These are phyloP conservation scores for Prionailurus bengalensis DNA, from an alignment of 2,113 vertebrate genomes.

Conservation along the genomic window DNA sequence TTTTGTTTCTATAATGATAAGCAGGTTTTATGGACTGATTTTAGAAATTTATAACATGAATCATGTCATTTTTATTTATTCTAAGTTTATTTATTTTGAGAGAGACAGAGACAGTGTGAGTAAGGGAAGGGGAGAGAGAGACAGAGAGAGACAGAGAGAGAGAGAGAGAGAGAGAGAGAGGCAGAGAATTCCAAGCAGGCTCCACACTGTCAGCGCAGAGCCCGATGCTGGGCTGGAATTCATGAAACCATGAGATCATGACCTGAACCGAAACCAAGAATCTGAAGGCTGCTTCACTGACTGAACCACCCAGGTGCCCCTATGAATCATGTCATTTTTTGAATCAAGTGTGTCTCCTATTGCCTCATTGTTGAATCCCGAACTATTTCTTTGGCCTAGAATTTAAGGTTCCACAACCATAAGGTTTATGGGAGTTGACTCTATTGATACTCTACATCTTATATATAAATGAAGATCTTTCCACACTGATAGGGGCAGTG, in stretches of 20 bases:
- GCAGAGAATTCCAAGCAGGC: too few species aligned
- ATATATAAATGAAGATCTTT: neutral
- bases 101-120: too few species aligned
- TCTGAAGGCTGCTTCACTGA: too few species aligned
- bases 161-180: too few species aligned
- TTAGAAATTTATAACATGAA: neutral
- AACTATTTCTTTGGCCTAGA: neutral
- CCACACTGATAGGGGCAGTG: fast-evolving
- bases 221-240: too few species aligned
- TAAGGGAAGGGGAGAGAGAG: too few species aligned
- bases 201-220: too few species aligned
- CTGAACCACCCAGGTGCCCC: too few species aligned
- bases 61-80: neutral
- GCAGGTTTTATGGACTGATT: neutral
- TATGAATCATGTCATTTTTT: neutral
- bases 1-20: neutral
- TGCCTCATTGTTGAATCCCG: neutral
- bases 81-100: too few species aligned
- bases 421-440: neutral
- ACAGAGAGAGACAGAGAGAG: too few species aligned
- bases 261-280: too few species aligned
- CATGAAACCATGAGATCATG: too few species aligned
- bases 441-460: neutral
- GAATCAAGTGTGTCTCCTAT: neutral
- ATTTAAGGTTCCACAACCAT: neutral